Percentiles rank a stretch among this genome's conserved stretches.
Evolutionary conservation across 2,888 invertebrate genomes (phyloP).

Genomic region (Cheilosia impressa): DNA sequence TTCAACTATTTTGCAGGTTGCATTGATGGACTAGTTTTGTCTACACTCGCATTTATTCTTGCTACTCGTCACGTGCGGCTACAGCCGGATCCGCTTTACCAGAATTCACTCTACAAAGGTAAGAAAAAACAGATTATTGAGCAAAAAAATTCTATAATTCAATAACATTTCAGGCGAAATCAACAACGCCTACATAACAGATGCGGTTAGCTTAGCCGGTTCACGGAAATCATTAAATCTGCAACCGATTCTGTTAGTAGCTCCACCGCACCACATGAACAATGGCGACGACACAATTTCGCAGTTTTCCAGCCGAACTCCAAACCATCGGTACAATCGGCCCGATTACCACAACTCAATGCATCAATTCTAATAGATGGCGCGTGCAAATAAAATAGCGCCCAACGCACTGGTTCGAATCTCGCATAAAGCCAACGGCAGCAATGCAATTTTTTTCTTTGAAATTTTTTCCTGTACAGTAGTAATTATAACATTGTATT

Average conservation of each 20-base stretch:
- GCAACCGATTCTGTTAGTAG: constrained; percentile 91
- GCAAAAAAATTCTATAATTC: not conserved
- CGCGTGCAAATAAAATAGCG: not conserved
- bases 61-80: constrained; percentile 94
- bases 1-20: constrained; percentile 84
- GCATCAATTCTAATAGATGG: constrained; percentile 87
- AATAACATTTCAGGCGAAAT: constrained; percentile 89
- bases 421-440: constrained; percentile 55
- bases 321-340: constrained; percentile 85
- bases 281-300: constrained; percentile 89
- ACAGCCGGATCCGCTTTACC: constrained; percentile 91
- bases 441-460: constrained; percentile 37
- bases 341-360: constrained; percentile 87
- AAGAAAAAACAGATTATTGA: constrained; percentile 20
- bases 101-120: constrained; percentile 89
- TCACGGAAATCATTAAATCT: constrained; percentile 94
- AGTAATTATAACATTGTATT: constrained; percentile 72
- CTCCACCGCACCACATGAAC: constrained; percentile 84
- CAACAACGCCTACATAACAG: constrained; percentile 94
- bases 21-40: constrained; percentile 92
- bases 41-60: constrained; percentile 95
- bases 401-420: constrained; percentile 46
- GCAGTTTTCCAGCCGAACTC: constrained; percentile 90
- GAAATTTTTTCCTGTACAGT: constrained; percentile 70
- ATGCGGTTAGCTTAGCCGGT: constrained; percentile 92